Evolutionary conservation across 2,797 vertebrate genomes (phyloP).

Genomic region (Loriculus beryllinus): DNA sequence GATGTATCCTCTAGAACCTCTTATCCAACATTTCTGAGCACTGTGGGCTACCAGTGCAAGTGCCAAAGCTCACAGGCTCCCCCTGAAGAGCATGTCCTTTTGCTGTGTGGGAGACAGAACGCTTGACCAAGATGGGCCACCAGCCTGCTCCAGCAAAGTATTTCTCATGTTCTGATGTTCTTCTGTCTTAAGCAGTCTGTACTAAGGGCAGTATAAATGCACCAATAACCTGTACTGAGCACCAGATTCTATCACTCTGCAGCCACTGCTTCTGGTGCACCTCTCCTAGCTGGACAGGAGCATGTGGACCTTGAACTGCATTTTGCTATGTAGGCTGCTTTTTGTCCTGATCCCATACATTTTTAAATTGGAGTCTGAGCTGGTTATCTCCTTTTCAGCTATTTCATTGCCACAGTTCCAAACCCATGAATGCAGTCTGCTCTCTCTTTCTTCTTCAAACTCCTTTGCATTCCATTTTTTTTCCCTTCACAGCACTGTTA

Average conservation of each 20-base stretch:
- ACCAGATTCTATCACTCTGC: background rate
- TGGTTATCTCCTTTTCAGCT: constrained; percentile 11
- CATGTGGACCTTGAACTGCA: background rate
- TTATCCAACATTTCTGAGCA: background rate
- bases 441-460: constrained; percentile 33
- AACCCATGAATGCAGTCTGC: background rate
- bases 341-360: background rate
- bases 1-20: background rate
- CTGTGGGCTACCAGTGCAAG: background rate
- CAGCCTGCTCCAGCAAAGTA: background rate
- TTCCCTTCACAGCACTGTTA: background rate
- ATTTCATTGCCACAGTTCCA: background rate
- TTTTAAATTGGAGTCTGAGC: constrained; percentile 24
- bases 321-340: background rate
- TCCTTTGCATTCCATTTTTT: constrained; percentile 29
- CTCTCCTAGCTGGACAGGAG: background rate
- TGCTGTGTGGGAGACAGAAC: background rate
- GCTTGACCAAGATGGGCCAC: background rate
- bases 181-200: background rate
- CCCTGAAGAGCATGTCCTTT: background rate
- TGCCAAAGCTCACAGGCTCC: background rate
- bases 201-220: background rate
- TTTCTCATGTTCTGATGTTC: background rate
- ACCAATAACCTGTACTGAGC: background rate
- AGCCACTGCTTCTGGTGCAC: background rate